A percentile compares a stretch with the other conserved stretches of the same genome.
These are phyloP conservation scores for Mimas tiliae DNA, from an alignment of 2,888 invertebrate species.

Conservation along the genomic window DNA sequence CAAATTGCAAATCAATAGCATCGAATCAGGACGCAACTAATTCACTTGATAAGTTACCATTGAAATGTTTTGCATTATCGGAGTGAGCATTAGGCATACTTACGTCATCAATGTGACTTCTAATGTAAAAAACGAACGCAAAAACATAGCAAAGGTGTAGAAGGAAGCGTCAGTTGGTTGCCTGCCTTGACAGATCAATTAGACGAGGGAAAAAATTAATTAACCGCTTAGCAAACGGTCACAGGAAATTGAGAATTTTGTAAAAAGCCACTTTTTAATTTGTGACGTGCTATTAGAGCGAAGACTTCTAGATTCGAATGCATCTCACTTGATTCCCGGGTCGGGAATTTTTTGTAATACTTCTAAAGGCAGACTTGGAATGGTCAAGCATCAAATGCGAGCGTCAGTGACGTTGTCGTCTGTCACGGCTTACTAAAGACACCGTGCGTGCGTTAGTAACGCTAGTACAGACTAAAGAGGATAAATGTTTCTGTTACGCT, in stretches of 20 bases:
- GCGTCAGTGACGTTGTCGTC: too few species aligned
- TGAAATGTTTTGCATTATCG: neutral
- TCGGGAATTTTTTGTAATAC: neutral
- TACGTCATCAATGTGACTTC: neutral
- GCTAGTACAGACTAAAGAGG: too few species aligned
- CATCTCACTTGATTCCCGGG: neutral
- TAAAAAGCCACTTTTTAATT: constrained; percentile 50
- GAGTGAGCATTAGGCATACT: neutral
- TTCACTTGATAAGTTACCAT: neutral
- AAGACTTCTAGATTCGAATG: neutral
- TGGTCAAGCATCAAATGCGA: too few species aligned
- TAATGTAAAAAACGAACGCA: constrained; percentile 21
- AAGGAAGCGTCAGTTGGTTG: constrained; percentile 76
- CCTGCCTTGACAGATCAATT: constrained; percentile 75
- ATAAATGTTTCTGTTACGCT: too few species aligned
- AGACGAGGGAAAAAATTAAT: constrained; percentile 71
- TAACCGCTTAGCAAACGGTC: constrained; percentile 65
- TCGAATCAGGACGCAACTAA: neutral
- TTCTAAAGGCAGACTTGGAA: too few species aligned
- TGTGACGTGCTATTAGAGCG: neutral
- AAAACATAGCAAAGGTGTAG: constrained; percentile 54
- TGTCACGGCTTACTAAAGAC: too few species aligned
- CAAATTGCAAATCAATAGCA: neutral
- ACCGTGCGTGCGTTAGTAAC: too few species aligned
- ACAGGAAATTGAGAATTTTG: constrained; percentile 68